Base-by-base conservation (phyloP, 2,888 invertebrate species). In the Tuta absoluta region DNA sequence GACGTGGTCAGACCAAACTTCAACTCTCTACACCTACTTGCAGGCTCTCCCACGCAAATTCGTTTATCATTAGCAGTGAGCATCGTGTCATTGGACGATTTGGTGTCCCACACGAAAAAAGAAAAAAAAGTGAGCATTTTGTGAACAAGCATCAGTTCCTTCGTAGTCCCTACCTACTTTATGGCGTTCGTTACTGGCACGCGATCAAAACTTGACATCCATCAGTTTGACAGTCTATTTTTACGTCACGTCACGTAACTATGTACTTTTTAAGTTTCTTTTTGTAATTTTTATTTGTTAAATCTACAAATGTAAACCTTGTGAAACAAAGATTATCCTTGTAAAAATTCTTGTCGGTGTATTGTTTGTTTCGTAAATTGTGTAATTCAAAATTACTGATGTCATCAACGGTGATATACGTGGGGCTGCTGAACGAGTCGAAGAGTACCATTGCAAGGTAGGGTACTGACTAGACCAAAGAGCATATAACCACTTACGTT, bases 371-470 rank as follows among this genome's bases (percentile, higher is more conserved):
- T 3, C 2, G 48, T 48, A 17, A 38, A 78, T 78, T 78, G 79
- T 83, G 73, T 72, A 66, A 67, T 76, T 80, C 68, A 53, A 28
- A 63, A 21, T 23, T 23, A 45, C 49, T 53, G 58, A 94, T 94
- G 94, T 93, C 94, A 79, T 94, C 94, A 61, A 94, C 94, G 49
- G 83, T 92, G 63, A 92, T 93, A 66, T 94, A 91, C 75, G 91
- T 93, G 68, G 94, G 94, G 66, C 75, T 94, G 68, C 89, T 87
- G 57, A 92, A 93, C 73, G 92, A 92, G 72, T 92, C 89, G 67
- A 94, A 93, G 78, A 93, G 94, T 76, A 94, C 94, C 53, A 94
- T 95, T 87, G 94, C 87, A 70, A 91, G 83, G 90, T 91, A 79
- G 74, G 88, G n/a, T 86, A 66, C 48, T 19, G 67, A 33, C 19